These are phyloP conservation scores for Myopa tessellatipennis DNA, from an alignment of 2,888 invertebrate genomes.

Conservation along the genomic window DNA sequence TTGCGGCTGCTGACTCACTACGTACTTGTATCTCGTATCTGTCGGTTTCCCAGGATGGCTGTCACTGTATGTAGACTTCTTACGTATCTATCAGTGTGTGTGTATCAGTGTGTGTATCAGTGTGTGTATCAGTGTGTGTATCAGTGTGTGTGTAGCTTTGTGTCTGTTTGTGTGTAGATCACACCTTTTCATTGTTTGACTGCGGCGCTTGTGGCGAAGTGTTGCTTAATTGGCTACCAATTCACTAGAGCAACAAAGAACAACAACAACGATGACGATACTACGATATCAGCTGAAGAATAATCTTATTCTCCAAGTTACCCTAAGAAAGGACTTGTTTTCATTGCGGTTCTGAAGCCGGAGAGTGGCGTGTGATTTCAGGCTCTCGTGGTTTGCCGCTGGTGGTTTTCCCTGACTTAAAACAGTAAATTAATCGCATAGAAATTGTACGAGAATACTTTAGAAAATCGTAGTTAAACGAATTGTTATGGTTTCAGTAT, in stretches of 20 bases:
- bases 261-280: background rate
- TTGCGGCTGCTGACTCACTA: background rate
- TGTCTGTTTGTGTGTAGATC: background rate
- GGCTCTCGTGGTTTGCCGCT: no score
- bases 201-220: conserved; percentile 14
- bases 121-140: background rate
- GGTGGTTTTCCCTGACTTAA: no score
- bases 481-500: no score
- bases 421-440: no score
- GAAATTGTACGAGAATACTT: no score
- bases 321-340: background rate
- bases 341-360: background rate
- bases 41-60: background rate
- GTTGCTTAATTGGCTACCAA: conserved; percentile 17
- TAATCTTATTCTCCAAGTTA: background rate
- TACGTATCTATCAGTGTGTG: background rate
- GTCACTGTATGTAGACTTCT: background rate
- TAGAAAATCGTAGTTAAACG: no score
- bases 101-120: conserved; percentile 2
- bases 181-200: background rate
- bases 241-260: background rate
- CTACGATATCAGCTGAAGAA: background rate
- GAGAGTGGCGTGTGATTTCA: background rate
- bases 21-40: background rate
- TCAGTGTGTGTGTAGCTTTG: background rate